Base-by-base conservation (phyloP, 2,113 vertebrate species). In the Coryphaenoides rupestris region DNA sequence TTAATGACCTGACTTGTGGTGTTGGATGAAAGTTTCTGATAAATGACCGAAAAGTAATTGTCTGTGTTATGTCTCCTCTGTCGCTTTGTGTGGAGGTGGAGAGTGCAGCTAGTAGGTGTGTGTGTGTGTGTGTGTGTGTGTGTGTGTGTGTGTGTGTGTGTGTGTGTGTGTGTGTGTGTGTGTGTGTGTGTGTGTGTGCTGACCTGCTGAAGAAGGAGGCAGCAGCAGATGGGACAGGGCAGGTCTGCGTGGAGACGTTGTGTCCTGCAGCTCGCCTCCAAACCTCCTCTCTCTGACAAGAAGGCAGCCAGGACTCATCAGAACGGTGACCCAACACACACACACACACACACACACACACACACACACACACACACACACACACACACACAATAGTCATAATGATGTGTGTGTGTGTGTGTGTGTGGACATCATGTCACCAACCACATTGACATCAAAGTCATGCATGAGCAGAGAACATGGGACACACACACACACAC, bases 81-180 rank as follows among this genome's bases (percentile, higher is more conserved):
- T 26, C 9, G 33, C 33, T 40, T 40, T 1, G 33, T 40, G 33
- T 40, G 5, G 33, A 40, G 6, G 33, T 40, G 13, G 33, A 40
- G 9, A 40, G 9, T 6, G 33, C 13, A 40, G 33, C 33, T 40
- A 40, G 33, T 13, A 52, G 3, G 19, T 55, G 53, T 24, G 14
- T 56, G 22, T 23, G 14, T 57, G 55, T 57, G 55, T 17, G 55
- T 57, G 22, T 26, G 22, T 16, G 22, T 55, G 53, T 21, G 19
- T 55, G 53, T 55, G 53, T 55, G 54, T 55, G 19, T 55, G 19
- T 55, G 19, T 55, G 54, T 55, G 54, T 22, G 54, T 22, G 54
- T 55, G 54, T 15, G 21, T 55, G 19, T 22, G 19, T 55, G 54
- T 55, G 53, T 55, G 53, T 55, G 53, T 55, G 53, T 55, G 19